Percentiles rank a stretch among this genome's conserved stretches.
Evolutionary conservation across 2,797 vertebrate genomes (phyloP).

Genomic region (Rhinoraja longicauda): DNA sequence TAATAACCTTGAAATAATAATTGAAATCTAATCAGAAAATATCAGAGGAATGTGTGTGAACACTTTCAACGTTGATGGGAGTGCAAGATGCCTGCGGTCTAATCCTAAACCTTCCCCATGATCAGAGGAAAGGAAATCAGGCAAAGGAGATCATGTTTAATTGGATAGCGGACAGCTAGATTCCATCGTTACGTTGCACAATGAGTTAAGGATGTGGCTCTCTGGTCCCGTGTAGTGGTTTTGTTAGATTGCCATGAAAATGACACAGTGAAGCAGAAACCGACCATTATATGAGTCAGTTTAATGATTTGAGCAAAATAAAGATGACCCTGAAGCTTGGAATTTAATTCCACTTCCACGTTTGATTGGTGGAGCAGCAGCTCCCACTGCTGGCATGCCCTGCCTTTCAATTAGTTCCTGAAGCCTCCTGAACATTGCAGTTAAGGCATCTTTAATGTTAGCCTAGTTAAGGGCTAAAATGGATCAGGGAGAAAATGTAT

Average conservation of each 20-base stretch:
- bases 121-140: neutral
- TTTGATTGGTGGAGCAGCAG: neutral
- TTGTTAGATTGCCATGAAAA: constrained; percentile 61
- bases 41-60: constrained; percentile 50
- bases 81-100: neutral
- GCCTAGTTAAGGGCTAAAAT: neutral
- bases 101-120: constrained; percentile 53
- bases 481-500: neutral
- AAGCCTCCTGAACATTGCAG: neutral
- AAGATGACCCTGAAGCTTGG: neutral
- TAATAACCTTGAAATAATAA: too few species aligned
- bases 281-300: constrained; percentile 60
- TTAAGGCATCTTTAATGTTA: neutral
- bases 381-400: neutral
- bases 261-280: constrained; percentile 57
- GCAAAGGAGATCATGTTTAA: neutral
- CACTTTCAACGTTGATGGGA: neutral
- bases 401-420: neutral
- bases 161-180: neutral
- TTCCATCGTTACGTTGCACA: neutral
- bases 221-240: constrained; percentile 43
- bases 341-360: neutral
- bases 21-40: constrained; percentile 67
- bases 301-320: constrained; percentile 54
- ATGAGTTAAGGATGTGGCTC: neutral